Evolutionary conservation across 64 coral and sea anemone species (phyloP).

Genomic region (Porites australiensis): DNA sequence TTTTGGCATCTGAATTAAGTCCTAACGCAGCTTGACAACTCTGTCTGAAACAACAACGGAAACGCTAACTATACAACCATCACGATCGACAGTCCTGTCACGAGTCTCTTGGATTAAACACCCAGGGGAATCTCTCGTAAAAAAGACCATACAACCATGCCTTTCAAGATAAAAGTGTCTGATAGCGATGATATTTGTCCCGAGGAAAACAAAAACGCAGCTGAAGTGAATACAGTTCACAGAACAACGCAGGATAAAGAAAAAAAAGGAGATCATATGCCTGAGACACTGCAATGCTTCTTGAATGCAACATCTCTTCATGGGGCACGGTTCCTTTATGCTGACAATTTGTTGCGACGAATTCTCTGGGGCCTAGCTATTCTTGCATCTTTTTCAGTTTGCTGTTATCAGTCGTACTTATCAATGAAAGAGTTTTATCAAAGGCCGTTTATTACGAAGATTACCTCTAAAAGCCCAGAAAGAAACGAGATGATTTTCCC

Average conservation of each 20-base stretch:
- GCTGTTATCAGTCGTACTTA: not conserved
- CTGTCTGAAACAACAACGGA: no score
- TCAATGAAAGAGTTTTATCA: not conserved
- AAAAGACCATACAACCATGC: not conserved
- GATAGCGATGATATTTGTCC: not conserved
- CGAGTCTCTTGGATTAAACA: no score
- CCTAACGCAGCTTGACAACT: no score
- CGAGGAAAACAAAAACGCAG: not conserved
- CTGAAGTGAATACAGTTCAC: not conserved
- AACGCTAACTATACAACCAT: no score
- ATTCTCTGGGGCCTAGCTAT: slow-evolving; percentile 32
- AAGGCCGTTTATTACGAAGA: slow-evolving; percentile 43
- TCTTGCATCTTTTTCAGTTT: slow-evolving; percentile 1
- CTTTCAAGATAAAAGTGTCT: not conserved
- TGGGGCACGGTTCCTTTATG: not conserved
- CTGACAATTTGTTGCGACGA: not conserved
- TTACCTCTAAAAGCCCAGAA: not conserved
- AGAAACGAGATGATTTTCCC: slow-evolving; percentile 41
- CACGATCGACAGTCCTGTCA: no score
- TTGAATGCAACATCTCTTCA: not conserved
- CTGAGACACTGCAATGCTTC: not conserved
- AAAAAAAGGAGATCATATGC: not conserved
- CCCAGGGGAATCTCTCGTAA: no score
- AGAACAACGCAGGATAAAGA: no score
- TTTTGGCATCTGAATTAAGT: no score